phyloP scores from a whole-genome alignment of 2,797 vertebrate genomes.

The Ibycter americanus region DNA sequence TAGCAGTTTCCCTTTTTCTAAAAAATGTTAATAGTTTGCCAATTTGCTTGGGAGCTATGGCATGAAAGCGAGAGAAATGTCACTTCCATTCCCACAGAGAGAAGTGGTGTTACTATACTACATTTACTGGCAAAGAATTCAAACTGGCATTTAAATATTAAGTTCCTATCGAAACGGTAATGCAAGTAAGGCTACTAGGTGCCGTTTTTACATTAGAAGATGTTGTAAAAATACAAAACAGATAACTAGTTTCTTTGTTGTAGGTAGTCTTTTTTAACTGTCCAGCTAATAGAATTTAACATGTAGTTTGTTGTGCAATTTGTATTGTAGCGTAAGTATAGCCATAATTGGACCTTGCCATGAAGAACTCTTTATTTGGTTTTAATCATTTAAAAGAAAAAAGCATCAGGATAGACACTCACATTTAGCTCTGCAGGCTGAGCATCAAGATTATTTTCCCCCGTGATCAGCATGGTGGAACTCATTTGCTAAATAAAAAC shows the following conservation, averaged over 20 bases:
- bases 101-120: background rate
- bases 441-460: constrained; percentile 28
- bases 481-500: constrained; percentile 15
- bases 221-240: background rate
- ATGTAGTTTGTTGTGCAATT: background rate
- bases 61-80: background rate
- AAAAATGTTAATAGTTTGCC: background rate
- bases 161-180: background rate
- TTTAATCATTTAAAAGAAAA: background rate
- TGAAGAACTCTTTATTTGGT: background rate
- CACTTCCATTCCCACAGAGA: background rate
- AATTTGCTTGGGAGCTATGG: background rate
- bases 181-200: background rate
- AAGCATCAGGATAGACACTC: background rate
- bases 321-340: background rate
- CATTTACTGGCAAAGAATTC: background rate
- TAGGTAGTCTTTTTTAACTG: background rate
- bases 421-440: constrained; percentile 51
- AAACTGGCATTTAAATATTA: background rate
- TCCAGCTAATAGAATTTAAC: background rate
- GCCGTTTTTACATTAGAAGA: background rate
- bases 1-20: background rate
- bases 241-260: background rate
- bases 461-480: background rate
- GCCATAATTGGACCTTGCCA: background rate